A percentile compares a stretch with the other conserved stretches of the same genome.
Conservation (phyloP, 2,113 vertebrate genomes). For the Meriones unguiculatus region DNA sequence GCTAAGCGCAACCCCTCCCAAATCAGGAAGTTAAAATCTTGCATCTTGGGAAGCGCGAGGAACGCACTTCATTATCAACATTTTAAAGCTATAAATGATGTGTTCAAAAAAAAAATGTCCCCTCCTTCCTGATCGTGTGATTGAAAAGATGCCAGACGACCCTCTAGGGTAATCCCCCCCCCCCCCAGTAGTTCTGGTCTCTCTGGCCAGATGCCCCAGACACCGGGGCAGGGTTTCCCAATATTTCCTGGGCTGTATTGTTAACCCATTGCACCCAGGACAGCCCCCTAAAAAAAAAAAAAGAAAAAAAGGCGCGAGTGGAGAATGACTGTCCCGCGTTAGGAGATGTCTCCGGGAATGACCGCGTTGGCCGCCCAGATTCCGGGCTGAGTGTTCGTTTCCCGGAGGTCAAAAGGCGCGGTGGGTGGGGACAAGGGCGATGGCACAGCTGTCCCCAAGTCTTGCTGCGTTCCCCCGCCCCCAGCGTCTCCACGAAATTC, state of each 20-base stretch:
- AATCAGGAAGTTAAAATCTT: not conserved
- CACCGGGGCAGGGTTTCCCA: conserved; percentile 26
- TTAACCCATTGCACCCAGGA: not conserved
- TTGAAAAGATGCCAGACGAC: conserved; percentile 24
- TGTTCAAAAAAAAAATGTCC: conserved; percentile 12
- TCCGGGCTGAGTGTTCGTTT: conserved; percentile 14
- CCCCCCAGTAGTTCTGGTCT: not conserved
- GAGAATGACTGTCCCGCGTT: not conserved
- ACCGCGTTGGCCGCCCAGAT: not conserved
- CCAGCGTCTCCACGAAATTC: not conserved
- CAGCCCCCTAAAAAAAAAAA: conserved; percentile 17
- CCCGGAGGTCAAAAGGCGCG: conserved; percentile 1
- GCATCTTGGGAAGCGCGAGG: not conserved
- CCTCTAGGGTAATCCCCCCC: not conserved
- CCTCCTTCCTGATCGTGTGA: not conserved
- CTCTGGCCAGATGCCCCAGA: not conserved
- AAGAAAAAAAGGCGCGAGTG: not conserved
- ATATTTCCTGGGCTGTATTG: not conserved
- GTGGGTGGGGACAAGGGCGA: not conserved
- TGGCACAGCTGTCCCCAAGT: conserved; percentile 33
- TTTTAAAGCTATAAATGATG: not conserved
- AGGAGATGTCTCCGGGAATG: not conserved
- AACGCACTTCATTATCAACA: not conserved
- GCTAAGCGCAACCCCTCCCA: not conserved
- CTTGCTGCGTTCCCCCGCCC: conserved; percentile 23